Conservation (phyloP, 2,113 vertebrate genomes). For the Dryoscopus gambensis region DNA sequence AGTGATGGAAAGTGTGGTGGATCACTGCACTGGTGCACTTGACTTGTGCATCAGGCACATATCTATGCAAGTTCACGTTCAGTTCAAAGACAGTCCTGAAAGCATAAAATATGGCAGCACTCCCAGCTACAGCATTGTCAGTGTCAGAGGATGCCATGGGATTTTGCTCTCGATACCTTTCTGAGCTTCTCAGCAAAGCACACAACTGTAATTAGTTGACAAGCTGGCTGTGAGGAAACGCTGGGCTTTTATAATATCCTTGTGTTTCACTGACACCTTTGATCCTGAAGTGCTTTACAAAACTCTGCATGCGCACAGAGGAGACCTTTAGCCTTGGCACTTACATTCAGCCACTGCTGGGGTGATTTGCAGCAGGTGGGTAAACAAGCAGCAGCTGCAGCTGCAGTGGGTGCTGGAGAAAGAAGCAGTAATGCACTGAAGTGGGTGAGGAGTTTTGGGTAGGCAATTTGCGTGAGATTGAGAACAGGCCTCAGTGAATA, state of each 20-base stretch:
- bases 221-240: background rate
- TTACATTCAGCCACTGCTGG: background rate
- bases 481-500: background rate
- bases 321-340: background rate
- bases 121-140: background rate
- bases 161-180: conserved; percentile 32
- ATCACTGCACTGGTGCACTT: conserved; percentile 59
- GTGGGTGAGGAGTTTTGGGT: background rate
- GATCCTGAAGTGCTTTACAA: conserved; percentile 7
- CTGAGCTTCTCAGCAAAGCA: background rate
- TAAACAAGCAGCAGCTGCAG: background rate
- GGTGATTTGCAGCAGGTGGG: background rate
- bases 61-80: conserved; percentile 39
- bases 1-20: conserved; percentile 64
- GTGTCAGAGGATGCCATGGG: conserved; percentile 13
- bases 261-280: background rate
- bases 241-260: background rate
- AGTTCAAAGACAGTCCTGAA: conserved; percentile 46
- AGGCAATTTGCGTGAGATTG: background rate
- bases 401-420: background rate
- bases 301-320: background rate
- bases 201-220: conserved; percentile 22
- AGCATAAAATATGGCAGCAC: conserved; percentile 39
- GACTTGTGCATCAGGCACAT: conserved; percentile 44
- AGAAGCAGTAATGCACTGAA: background rate